Evolutionary conservation across 2,888 invertebrate genomes (phyloP).

Genomic region (Herminia tarsipennalis): DNA sequence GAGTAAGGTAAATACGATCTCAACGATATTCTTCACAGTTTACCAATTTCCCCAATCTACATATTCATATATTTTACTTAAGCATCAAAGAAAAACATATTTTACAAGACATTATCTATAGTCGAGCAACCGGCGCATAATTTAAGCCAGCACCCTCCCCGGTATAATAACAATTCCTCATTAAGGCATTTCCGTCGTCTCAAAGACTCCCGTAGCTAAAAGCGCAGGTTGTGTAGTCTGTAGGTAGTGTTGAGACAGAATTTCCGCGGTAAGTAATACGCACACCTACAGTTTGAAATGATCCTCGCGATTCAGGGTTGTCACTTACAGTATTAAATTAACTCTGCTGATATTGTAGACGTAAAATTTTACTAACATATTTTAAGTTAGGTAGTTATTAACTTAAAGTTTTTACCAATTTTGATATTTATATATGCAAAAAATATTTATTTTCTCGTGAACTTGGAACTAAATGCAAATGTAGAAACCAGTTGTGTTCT

Average conservation of each 20-base stretch:
- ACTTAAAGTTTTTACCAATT: no score
- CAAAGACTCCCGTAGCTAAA: constrained; percentile 35
- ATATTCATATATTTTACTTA: not conserved
- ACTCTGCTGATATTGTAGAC: no score
- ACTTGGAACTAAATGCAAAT: no score
- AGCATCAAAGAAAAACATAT: not conserved
- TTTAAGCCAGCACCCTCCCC: constrained; percentile 19
- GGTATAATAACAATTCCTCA: constrained; percentile 44
- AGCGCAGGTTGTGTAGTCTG: constrained; percentile 13
- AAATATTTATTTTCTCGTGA: no score
- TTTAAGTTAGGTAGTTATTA: no score
- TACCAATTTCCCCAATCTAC: no score
- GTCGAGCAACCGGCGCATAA: constrained; percentile 17
- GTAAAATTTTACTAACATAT: no score
- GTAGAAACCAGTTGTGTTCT: no score
- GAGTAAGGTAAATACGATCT: no score
- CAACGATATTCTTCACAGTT: no score
- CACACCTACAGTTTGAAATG: constrained; percentile 22
- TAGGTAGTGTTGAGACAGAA: constrained; percentile 10
- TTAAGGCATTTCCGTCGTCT: constrained; percentile 38
- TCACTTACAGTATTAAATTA: not conserved
- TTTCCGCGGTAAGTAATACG: constrained; percentile 28
- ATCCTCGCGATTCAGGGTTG: constrained; percentile 22
- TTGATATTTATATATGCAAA: no score
- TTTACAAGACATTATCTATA: not conserved